A percentile compares a stretch with the other conserved stretches of the same genome.
These are phyloP conservation scores for Metaphire vulgaris DNA, from an alignment of 1,140 invertebrate genomes.

Conservation along the genomic window DNA sequence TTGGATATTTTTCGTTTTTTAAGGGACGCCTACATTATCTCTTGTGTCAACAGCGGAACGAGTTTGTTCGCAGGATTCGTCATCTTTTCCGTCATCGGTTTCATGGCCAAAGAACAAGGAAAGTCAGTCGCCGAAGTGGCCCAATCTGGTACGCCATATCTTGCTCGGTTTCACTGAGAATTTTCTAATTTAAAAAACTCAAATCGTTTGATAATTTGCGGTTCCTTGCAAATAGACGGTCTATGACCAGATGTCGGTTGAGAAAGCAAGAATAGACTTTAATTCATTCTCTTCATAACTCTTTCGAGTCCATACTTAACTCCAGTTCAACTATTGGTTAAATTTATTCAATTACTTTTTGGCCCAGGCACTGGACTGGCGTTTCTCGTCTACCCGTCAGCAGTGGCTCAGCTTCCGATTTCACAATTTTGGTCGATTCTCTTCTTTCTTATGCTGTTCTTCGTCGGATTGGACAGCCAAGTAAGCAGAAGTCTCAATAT, in stretches of 20 bases:
- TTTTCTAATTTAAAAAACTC: too few relatives aligned
- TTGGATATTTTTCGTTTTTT: slow-evolving; percentile 22
- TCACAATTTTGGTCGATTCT: slow-evolving; percentile 75
- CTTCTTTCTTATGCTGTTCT: slow-evolving; percentile 64
- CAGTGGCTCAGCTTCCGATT: slow-evolving; percentile 69
- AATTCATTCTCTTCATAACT: too few relatives aligned
- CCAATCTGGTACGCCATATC: slow-evolving; percentile 59
- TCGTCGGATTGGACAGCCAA: slow-evolving; percentile 51
- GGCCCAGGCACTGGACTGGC: slow-evolving; percentile 65
- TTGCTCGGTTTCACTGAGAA: too few relatives aligned
- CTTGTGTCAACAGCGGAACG: slow-evolving; percentile 31
- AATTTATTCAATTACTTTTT: too few relatives aligned
- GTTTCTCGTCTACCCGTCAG: slow-evolving; percentile 79
- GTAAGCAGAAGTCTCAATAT: too few relatives aligned
- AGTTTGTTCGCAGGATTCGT: slow-evolving; percentile 60
- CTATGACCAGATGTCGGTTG: too few relatives aligned
- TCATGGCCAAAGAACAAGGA: slow-evolving; percentile 47
- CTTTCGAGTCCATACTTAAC: too few relatives aligned
- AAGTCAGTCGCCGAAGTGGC: slow-evolving; percentile 46
- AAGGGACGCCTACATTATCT: slow-evolving; percentile 28
- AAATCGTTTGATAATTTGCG: too few relatives aligned
- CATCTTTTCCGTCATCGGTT: slow-evolving; percentile 50
- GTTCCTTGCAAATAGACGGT: too few relatives aligned
- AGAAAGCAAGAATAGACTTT: too few relatives aligned
- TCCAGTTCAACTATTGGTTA: too few relatives aligned